These are phyloP conservation scores for Apodemia zela DNA, from an alignment of 2,888 invertebrate species.

Conservation along the genomic window DNA sequence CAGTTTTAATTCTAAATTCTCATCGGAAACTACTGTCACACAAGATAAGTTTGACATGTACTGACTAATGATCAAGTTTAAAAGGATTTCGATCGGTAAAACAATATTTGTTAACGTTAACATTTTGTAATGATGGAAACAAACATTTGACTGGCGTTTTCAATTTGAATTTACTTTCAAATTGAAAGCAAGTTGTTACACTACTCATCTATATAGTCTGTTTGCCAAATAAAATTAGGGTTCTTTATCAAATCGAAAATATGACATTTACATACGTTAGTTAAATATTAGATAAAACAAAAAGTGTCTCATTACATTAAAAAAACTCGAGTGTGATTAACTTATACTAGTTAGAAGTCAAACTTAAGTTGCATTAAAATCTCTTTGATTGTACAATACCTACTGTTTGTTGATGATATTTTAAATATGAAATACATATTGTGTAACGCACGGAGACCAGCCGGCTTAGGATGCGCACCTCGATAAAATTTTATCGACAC, in stretches of 20 bases:
- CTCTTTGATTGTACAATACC: too few relatives aligned
- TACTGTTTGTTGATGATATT: too few relatives aligned
- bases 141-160: background rate
- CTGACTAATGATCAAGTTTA: conserved; percentile 48
- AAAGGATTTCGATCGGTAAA: conserved; percentile 51
- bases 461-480: too few relatives aligned
- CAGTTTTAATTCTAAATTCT: conserved; percentile 38
- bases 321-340: too few relatives aligned
- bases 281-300: too few relatives aligned
- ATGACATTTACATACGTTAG: too few relatives aligned
- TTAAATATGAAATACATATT: too few relatives aligned
- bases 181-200: background rate
- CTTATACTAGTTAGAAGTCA: too few relatives aligned
- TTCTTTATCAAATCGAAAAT: background rate
- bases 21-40: conserved; percentile 54
- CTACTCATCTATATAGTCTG: background rate
- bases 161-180: background rate
- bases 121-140: conserved; percentile 25
- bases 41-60: conserved; percentile 56
- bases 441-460: too few relatives aligned
- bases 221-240: conserved; percentile 11
- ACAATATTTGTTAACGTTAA: conserved; percentile 26
- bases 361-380: too few relatives aligned
- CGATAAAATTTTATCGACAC: too few relatives aligned
- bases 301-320: too few relatives aligned